Base-by-base conservation (phyloP, 2,113 vertebrate species). In the Odobenus rosmarus region DNA sequence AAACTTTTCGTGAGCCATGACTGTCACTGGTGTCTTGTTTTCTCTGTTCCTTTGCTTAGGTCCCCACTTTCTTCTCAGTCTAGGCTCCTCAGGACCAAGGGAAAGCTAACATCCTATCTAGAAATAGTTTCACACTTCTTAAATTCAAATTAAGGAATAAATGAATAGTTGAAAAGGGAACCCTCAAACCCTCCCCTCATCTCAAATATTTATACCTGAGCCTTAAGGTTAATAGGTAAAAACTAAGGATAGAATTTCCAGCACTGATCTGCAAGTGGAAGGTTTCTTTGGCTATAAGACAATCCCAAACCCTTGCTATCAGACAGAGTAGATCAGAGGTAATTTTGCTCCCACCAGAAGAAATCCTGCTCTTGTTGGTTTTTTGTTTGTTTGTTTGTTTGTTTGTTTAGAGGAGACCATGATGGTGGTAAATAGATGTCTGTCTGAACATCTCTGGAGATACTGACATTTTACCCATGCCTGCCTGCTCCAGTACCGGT, bases 141-240 rank as follows among this genome's bases (percentile, higher is more conserved):
- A 62, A 97, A 86, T 51, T 89, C 33, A 77, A 59, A 51, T 62
- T 88, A 93, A 93, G n/a, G 19, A 64, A 77, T 49, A 62, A 64
- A 81, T 55, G 57, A 93, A 61, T 53, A 69, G 81, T 46, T 93
- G 39, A 51, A 59, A 59, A 95, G 16, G 5, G 24, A 91, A 59
- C 1, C 1, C 26, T 64, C 36, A 86, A 42, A 42, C 53, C 15
- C 33, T 67, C 24, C 31, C 16, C 28, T 94, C 33, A 64, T 39
- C 24, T 97, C 61, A 90, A 16, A 90, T 88, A 74, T 62, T 95
- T 89, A 39, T 55, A 71, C 80, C 31, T 46, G 81, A 74, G 14
- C 11, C 31, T 59, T 87, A 91, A 89, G 49, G 8, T 81, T 84
- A 62, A 64, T 19, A 89, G 76, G 8, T 62, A 92, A 67, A 90